phyloP scores from a whole-genome alignment of 2,888 invertebrate species.

The Lucinisca nassula region DNA sequence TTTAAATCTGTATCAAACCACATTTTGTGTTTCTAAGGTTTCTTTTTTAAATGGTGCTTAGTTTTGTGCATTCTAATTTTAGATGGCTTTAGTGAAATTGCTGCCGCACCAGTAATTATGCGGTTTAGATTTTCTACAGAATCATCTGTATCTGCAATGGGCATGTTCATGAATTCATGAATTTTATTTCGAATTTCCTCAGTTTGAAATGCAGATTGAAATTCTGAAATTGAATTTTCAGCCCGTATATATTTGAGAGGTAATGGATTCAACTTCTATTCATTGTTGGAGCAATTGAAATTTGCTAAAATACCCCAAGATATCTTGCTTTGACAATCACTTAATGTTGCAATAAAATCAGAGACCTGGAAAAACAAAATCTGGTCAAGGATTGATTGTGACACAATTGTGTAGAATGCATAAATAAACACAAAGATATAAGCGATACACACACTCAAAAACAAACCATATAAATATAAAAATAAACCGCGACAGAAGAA shows the following conservation, averaged over 20 bases:
- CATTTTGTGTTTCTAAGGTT: background rate
- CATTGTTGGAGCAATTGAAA: background rate
- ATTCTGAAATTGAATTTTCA: background rate
- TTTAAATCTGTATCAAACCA: background rate
- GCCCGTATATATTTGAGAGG: slow-evolving; percentile 4
- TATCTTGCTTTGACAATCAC: slow-evolving; percentile 28
- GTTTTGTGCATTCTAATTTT: too few relatives aligned
- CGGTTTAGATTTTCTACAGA: background rate
- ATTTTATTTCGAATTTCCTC: background rate
- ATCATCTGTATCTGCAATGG: background rate
- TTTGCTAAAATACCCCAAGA: background rate
- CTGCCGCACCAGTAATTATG: background rate
- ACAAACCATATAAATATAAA: too few relatives aligned
- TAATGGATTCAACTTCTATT: background rate
- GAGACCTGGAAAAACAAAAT: slow-evolving; percentile 15
- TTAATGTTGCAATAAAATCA: slow-evolving; percentile 11
- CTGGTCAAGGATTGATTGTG: slow-evolving; percentile 6
- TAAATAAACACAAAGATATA: too few relatives aligned
- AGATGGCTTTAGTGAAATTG: background rate
- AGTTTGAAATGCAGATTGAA: background rate
- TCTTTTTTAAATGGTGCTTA: background rate
- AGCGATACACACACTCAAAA: too few relatives aligned
- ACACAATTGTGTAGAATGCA: slow-evolving; percentile 2
- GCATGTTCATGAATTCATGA: background rate
- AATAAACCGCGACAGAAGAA: too few relatives aligned